Evolutionary conservation across 2,797 vertebrate species (phyloP).

Genomic region (Trematomus bernacchii): DNA sequence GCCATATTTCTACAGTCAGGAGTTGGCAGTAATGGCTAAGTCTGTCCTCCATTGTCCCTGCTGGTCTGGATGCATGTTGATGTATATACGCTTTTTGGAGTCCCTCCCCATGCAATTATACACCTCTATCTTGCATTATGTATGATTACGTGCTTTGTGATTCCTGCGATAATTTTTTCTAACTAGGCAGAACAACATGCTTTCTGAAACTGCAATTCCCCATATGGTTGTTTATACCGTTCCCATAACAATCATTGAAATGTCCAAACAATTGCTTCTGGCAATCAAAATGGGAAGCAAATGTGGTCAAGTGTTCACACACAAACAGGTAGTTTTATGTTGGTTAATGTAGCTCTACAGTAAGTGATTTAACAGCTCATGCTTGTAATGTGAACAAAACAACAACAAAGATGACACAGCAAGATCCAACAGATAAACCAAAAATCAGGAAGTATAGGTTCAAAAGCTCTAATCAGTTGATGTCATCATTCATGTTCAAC

Average conservation of each 20-base stretch:
- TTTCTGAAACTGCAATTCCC: slow-evolving; percentile 13
- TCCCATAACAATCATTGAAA: not conserved
- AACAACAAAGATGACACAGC: not conserved
- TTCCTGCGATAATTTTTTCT: slow-evolving; percentile 7
- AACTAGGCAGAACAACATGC: slow-evolving; percentile 12
- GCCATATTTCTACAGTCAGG: slow-evolving; percentile 77
- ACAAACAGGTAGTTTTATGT: not conserved
- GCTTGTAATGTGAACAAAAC: slow-evolving; percentile 9
- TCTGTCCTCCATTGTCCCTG: slow-evolving; percentile 70
- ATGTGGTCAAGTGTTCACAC: not conserved
- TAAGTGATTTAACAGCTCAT: not conserved
- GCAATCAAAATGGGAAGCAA: slow-evolving; percentile 3
- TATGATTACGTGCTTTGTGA: slow-evolving; percentile 23
- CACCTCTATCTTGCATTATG: slow-evolving; percentile 28
- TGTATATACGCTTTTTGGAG: slow-evolving; percentile 50
- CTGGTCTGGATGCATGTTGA: slow-evolving; percentile 59
- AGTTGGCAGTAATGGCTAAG: slow-evolving; percentile 72
- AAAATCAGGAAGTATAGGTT: not conserved
- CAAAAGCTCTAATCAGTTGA: not conserved
- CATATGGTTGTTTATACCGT: not conserved
- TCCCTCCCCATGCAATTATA: slow-evolving; percentile 44
- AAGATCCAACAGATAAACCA: not conserved
- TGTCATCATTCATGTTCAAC: not conserved
- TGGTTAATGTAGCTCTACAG: not conserved
- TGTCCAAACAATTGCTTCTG: not conserved